Conservation (phyloP, 1,140 invertebrate species). For the Tyrophagus putrescentiae region DNA sequence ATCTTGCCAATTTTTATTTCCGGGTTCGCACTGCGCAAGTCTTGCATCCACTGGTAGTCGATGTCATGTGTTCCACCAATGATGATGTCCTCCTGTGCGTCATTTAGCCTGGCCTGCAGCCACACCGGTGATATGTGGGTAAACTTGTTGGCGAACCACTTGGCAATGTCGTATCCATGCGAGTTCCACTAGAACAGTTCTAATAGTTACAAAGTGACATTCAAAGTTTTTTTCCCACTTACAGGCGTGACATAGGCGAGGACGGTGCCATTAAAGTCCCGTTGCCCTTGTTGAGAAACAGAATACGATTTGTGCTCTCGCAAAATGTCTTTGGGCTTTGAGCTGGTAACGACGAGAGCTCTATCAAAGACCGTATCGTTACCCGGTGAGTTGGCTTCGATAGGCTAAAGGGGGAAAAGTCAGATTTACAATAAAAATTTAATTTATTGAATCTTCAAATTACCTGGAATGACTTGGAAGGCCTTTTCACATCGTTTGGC, state of each 20-base stretch:
- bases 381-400: constrained; percentile 7
- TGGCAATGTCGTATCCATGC: constrained; percentile 82
- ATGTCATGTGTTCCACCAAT: constrained; percentile 44
- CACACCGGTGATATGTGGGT: constrained; percentile 83
- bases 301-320: constrained; percentile 54
- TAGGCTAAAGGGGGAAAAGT: not conserved
- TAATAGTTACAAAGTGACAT: not conserved
- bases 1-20: constrained; percentile 34
- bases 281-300: constrained; percentile 7
- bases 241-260: constrained; percentile 83
- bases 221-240: constrained; percentile 32
- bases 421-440: not conserved
- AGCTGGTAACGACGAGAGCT: constrained; percentile 44
- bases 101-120: constrained; percentile 56
- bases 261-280: constrained; percentile 40
- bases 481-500: too few relatives aligned
- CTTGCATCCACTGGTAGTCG: constrained; percentile 63
- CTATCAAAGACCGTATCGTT: constrained; percentile 9
- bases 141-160: constrained; percentile 75
- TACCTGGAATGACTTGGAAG: constrained; percentile 5
- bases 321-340: constrained; percentile 53
- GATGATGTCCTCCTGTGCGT: constrained; percentile 36
- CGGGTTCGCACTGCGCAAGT: constrained; percentile 39
- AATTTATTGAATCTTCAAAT: not conserved
- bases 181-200: constrained; percentile 70